A percentile compares a stretch with the other conserved stretches of the same genome.
Conservation (phyloP, 2,797 vertebrate species). For the Paedocypris micromegethes region DNA sequence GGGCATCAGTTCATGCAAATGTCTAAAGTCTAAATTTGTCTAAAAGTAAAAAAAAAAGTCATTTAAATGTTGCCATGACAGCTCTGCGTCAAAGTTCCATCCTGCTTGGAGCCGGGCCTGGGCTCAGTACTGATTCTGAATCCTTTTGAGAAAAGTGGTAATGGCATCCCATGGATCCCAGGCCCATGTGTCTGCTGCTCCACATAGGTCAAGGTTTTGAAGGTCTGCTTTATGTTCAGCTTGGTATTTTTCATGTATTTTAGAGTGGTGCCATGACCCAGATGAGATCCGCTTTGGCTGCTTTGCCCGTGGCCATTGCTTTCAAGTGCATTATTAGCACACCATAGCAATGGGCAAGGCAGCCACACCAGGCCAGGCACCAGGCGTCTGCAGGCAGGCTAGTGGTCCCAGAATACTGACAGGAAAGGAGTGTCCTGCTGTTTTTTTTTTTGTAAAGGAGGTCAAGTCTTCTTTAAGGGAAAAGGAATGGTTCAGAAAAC, state of each 20-base stretch:
- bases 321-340: conserved; percentile 34
- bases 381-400: conserved; percentile 19
- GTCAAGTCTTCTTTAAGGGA: conserved; percentile 18
- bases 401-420: conserved; percentile 22
- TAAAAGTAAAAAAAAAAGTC: conserved; percentile 4
- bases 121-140: conserved; percentile 38
- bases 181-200: neutral
- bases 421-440: conserved; percentile 25
- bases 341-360: conserved; percentile 14
- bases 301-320: conserved; percentile 32
- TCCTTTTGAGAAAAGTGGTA: conserved; percentile 21
- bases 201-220: conserved; percentile 29
- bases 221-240: conserved; percentile 1
- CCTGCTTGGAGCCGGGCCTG: conserved; percentile 18
- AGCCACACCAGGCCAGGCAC: neutral
- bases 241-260: conserved; percentile 5
- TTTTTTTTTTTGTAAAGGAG: conserved; percentile 41
- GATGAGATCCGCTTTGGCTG: conserved; percentile 17
- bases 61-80: conserved; percentile 43
- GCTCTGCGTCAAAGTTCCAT: conserved; percentile 29
- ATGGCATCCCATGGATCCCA: conserved; percentile 16
- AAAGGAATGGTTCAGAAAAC: too few relatives aligned
- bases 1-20: conserved; percentile 29
- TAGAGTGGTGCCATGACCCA: conserved; percentile 20
- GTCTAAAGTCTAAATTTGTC: conserved; percentile 25